Percentiles rank a stretch among this genome's conserved stretches.
phyloP scores from a whole-genome alignment of 2,113 vertebrate species.

The Tupaia chinensis region DNA sequence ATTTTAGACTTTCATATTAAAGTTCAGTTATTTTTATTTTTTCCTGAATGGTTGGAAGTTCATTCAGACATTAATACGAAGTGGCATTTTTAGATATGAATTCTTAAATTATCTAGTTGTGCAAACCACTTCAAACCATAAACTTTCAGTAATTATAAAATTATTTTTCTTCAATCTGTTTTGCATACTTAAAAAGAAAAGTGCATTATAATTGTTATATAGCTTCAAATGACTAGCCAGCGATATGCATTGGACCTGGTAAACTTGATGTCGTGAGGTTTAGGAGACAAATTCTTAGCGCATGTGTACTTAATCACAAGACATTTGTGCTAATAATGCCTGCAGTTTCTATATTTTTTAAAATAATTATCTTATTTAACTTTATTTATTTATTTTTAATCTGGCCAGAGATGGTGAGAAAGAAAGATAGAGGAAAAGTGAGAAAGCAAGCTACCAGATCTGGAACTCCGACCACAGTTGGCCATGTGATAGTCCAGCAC shows the following conservation, averaged over 20 bases:
- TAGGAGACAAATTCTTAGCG: background rate
- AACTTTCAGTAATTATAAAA: background rate
- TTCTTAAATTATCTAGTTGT: constrained; percentile 15
- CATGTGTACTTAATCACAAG: background rate
- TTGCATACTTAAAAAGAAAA: constrained; percentile 22
- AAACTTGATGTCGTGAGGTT: background rate
- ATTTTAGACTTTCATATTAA: background rate
- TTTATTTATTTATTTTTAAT: too few species aligned
- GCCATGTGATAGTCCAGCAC: too few species aligned
- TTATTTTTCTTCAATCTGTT: background rate
- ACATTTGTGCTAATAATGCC: too few species aligned
- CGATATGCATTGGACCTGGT: background rate
- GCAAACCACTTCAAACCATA: background rate
- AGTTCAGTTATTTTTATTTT: background rate
- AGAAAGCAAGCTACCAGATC: too few species aligned
- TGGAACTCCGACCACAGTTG: too few species aligned
- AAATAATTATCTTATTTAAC: too few species aligned
- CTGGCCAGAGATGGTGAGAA: too few species aligned
- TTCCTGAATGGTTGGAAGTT: background rate
- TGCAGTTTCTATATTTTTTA: background rate
- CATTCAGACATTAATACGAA: background rate
- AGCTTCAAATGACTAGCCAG: background rate
- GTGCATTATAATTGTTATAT: background rate
- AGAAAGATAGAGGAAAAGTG: too few species aligned
- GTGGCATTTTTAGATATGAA: background rate